Conservation (phyloP, 2,888 invertebrate species). For the Aporophyla nigra region DNA sequence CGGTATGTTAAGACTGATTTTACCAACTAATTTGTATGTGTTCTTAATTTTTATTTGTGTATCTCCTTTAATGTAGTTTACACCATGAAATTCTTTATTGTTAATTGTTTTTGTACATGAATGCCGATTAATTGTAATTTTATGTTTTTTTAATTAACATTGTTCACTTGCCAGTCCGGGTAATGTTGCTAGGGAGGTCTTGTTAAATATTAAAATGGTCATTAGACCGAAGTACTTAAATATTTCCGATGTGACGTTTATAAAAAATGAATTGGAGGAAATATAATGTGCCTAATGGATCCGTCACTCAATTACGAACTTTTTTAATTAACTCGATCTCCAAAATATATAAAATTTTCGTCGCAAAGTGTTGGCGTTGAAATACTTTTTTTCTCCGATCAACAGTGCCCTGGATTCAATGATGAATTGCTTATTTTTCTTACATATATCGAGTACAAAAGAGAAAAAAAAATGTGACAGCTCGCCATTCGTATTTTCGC, state of each 20-base stretch:
- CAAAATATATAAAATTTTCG: slow-evolving; percentile 54
- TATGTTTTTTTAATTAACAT: slow-evolving; percentile 54
- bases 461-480: slow-evolving; percentile 53
- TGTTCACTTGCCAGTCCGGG: slow-evolving; percentile 61
- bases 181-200: slow-evolving; percentile 52
- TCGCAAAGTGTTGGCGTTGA: slow-evolving; percentile 33
- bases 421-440: slow-evolving; percentile 62
- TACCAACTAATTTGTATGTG: slow-evolving; percentile 71
- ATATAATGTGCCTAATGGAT: slow-evolving; percentile 61
- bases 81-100: slow-evolving; percentile 40
- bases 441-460: slow-evolving; percentile 57
- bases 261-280: slow-evolving; percentile 44
- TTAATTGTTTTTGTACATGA: slow-evolving; percentile 61
- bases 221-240: slow-evolving; percentile 56
- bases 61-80: slow-evolving; percentile 64
- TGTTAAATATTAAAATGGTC: slow-evolving; percentile 35
- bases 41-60: slow-evolving; percentile 75
- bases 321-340: slow-evolving; percentile 68
- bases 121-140: slow-evolving; percentile 62
- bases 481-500: slow-evolving; percentile 72
- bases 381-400: slow-evolving; percentile 52
- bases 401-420: slow-evolving; percentile 56
- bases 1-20: slow-evolving; percentile 85
- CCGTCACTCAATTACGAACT: slow-evolving; percentile 65
- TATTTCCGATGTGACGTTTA: slow-evolving; percentile 44